Evolutionary conservation across 2,888 invertebrate species (phyloP), one percentile per base, ranked within the genome.

Genomic region (Oxyscelio sp.): DNA sequence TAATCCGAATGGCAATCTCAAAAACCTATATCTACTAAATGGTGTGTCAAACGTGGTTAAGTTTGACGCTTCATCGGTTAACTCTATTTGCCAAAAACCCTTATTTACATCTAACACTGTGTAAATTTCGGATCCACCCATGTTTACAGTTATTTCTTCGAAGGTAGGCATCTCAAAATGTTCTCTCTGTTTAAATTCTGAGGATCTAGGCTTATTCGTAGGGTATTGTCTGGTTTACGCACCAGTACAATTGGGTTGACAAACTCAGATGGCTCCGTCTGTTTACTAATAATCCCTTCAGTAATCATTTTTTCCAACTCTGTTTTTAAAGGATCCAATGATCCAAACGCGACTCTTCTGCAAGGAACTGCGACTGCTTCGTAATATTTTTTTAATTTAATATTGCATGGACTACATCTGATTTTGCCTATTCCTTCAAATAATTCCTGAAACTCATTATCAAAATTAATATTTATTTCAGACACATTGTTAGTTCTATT

Each of bases 1-100:
- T 43, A 90, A 58, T n/a, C 91, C 90, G 79, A 88, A 91, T 0
- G 91, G 89, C 59, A 92, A 70, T 61, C 88, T 54, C 24, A 80
- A 40, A 65, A 89, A 91, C 70, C 75, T 87, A 66, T 88, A 92
- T 66, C 90, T 71, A 0, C 91, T 90, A 71, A 90, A 88, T 4
- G 88, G 88, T 11, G 90, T 90, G 9, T 59, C 71, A 52, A 91
- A 90, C 0, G 88, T 89, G 15, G 87, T 87, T 6, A 88, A 66
- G 17, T 88, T 61, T 3, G 89, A 84, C 17, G 87, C 87, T 52
- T 34, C 31, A 34, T 88, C 80, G 15, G 83, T 75, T 6, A 91
- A 61, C 66, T 68, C 75, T 3, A 91, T 75, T 54, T 87, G 84
- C 78, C 71, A 88, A 86, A 90, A 89, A 0, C 85, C 88, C 19